Evolutionary conservation across 2,113 vertebrate genomes (phyloP).

Genomic region (Muntiacus reevesi): DNA sequence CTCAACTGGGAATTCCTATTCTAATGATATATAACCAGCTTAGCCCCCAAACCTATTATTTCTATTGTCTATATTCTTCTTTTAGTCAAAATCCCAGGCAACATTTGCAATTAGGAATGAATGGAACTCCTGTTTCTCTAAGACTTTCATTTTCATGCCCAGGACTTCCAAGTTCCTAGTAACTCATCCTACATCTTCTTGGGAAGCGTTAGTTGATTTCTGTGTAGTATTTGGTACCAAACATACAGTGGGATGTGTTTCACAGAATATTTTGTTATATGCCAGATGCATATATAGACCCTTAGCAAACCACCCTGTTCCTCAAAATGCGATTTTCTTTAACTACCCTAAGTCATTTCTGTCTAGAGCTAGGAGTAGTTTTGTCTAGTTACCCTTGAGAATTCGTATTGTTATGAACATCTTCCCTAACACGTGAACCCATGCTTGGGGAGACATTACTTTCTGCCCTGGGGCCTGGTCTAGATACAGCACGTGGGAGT

Average conservation of each 20-base stretch:
- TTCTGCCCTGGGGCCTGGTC: not conserved
- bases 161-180: not conserved
- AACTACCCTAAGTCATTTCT: not conserved
- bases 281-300: not conserved
- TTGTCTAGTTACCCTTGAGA: not conserved
- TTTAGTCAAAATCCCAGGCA: not conserved
- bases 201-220: not conserved
- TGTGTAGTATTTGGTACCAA: not conserved
- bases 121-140: not conserved
- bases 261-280: not conserved
- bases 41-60: not conserved
- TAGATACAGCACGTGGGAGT: not conserved
- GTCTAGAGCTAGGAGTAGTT: not conserved
- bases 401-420: not conserved
- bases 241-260: not conserved
- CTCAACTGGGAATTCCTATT: not conserved
- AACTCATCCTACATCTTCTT: not conserved
- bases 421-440: not conserved
- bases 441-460: not conserved
- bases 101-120: not conserved
- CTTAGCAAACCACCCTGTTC: not conserved
- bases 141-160: not conserved
- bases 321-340: not conserved
- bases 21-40: not conserved
- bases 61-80: not conserved